These are phyloP conservation scores for Catocala fraxini DNA, from an alignment of 2,888 invertebrate species.

Conservation along the genomic window DNA sequence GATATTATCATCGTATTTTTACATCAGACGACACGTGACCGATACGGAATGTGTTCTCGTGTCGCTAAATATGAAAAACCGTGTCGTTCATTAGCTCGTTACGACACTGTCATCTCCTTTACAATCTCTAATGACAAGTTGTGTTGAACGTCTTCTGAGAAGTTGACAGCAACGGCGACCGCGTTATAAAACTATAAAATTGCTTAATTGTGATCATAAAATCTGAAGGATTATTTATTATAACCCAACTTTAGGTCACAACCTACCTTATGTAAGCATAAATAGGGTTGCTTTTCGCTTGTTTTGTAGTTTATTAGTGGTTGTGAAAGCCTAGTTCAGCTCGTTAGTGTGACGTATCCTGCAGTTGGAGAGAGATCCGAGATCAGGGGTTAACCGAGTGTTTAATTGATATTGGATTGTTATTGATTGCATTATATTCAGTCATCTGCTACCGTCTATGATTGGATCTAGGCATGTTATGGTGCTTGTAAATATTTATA, in stretches of 20 bases:
- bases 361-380: slow-evolving; percentile 59
- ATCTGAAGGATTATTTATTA: slow-evolving; percentile 62
- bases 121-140: slow-evolving; percentile 80
- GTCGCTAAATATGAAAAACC: slow-evolving; percentile 6
- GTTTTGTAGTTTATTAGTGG: slow-evolving; percentile 22
- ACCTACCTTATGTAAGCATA: slow-evolving; percentile 10
- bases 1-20: no score
- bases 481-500: slow-evolving; percentile 5
- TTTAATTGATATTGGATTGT: slow-evolving; percentile 64
- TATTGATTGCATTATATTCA: slow-evolving; percentile 59
- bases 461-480: slow-evolving; percentile 30
- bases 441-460: slow-evolving; percentile 46
- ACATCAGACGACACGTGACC: no score
- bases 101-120: slow-evolving; percentile 80
- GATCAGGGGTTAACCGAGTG: slow-evolving; percentile 56
- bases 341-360: slow-evolving; percentile 71
- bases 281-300: slow-evolving; percentile 26
- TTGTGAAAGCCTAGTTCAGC: slow-evolving; percentile 46
- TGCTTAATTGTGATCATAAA: slow-evolving; percentile 80
- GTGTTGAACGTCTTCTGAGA: slow-evolving; percentile 71
- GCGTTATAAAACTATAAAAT: slow-evolving; percentile 79
- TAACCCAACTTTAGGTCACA: slow-evolving; percentile 9
- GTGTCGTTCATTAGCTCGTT: slow-evolving; percentile 75
- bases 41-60: slow-evolving; percentile 1
- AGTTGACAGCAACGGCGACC: slow-evolving; percentile 77